These are phyloP conservation scores for Sarcophaga bullata DNA, from an alignment of 1,140 invertebrate genomes.

Conservation along the genomic window DNA sequence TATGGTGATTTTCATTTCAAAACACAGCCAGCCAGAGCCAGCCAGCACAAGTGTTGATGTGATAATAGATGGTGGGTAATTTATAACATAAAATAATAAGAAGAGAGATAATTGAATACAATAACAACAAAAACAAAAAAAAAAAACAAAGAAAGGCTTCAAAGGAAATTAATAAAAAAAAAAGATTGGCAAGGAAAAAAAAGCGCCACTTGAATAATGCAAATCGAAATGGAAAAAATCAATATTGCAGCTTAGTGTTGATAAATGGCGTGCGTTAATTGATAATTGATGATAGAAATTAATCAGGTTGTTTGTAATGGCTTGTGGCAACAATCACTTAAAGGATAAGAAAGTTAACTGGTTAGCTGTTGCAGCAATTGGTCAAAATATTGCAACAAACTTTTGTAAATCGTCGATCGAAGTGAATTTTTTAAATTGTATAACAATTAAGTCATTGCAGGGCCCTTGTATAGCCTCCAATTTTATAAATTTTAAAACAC, in stretches of 20 bases:
- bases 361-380: no score
- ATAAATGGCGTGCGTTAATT: not conserved
- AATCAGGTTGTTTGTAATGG: no score
- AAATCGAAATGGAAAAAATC: not conserved
- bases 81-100: slow-evolving; percentile 29
- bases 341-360: no score
- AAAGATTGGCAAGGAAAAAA: not conserved
- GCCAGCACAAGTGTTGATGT: slow-evolving; percentile 29
- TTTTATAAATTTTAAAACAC: no score
- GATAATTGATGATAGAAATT: no score
- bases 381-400: no score
- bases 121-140: not conserved
- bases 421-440: no score
- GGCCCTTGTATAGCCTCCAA: no score
- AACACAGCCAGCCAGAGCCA: no score
- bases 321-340: no score
- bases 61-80: slow-evolving; percentile 36
- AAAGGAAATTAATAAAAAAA: not conserved
- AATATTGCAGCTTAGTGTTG: not conserved
- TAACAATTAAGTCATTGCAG: no score
- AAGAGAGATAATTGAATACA: slow-evolving; percentile 4
- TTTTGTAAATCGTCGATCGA: no score
- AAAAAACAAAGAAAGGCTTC: not conserved
- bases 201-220: not conserved
- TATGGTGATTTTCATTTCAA: slow-evolving; percentile 13